These are phyloP conservation scores for Caenorhabditis sinica DNA, from an alignment of 2,888 invertebrate species.

Conservation along the genomic window DNA sequence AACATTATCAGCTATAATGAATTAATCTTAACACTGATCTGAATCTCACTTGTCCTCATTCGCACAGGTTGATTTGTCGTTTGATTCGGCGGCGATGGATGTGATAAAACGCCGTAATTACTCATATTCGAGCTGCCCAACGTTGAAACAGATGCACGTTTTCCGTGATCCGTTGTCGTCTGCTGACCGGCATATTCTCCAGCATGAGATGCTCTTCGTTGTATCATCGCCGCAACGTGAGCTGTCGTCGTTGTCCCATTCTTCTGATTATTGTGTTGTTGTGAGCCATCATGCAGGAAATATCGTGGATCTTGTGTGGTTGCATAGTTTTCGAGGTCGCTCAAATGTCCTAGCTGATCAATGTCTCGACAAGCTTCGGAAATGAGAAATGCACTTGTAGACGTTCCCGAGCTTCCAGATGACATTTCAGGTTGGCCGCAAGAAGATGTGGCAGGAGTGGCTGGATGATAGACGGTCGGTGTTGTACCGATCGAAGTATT, in stretches of 20 bases:
- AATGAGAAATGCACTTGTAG: slow-evolving; percentile 55
- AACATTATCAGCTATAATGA: background rate
- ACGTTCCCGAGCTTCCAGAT: slow-evolving; percentile 48
- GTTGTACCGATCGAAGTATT: slow-evolving; percentile 49
- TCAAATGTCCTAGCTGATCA: slow-evolving; percentile 75
- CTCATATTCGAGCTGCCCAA: slow-evolving; percentile 25
- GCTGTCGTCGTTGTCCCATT: slow-evolving; percentile 6
- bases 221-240: slow-evolving; percentile 25
- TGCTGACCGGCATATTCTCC: slow-evolving; percentile 38
- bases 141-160: slow-evolving; percentile 49
- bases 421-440: slow-evolving; percentile 33
- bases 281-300: slow-evolving; percentile 41
- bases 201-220: slow-evolving; percentile 55
- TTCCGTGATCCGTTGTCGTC: slow-evolving; percentile 8
- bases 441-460: slow-evolving; percentile 50
- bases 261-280: slow-evolving; percentile 2
- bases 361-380: slow-evolving; percentile 63
- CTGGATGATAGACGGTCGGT: slow-evolving; percentile 51
- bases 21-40: background rate
- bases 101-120: slow-evolving; percentile 27
- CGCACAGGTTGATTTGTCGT: slow-evolving; percentile 49
- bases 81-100: slow-evolving; percentile 23
- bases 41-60: slow-evolving; percentile 68
- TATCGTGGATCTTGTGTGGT: slow-evolving; percentile 41
- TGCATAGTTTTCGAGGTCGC: slow-evolving; percentile 76